phyloP scores from a whole-genome alignment of 1,140 invertebrate genomes.

The Ceratoteleas bidentatus region DNA sequence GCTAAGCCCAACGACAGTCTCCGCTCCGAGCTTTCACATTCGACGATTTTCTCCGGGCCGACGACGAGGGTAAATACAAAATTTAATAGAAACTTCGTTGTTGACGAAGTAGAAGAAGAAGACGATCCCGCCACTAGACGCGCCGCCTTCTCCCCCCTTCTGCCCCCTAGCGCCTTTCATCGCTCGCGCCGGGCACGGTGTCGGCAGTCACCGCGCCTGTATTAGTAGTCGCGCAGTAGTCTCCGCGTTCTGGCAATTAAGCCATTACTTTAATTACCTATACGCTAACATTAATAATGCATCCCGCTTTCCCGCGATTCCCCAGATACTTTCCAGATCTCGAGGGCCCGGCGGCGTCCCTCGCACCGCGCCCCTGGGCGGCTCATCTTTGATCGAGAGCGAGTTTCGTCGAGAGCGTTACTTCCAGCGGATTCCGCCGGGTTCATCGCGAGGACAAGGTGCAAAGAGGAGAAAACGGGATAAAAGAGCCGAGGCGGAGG shows the following conservation, averaged over 20 bases:
- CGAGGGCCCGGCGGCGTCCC: no score
- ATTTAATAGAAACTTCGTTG: conserved; percentile 76
- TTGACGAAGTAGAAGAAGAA: conserved; percentile 70
- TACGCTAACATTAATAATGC: conserved; percentile 73
- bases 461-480: conserved; percentile 61
- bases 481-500: conserved; percentile 62
- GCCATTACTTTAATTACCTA: conserved; percentile 74
- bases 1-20: conserved; percentile 50
- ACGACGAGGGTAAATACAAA: conserved; percentile 72
- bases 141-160: no score
- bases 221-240: conserved; percentile 61
- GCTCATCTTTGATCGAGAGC: conserved; percentile 63
- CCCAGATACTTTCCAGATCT: no score
- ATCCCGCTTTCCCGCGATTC: conserved; percentile 70
- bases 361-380: no score
- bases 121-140: conserved; percentile 54
- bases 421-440: conserved; percentile 37
- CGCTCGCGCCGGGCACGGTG: conserved; percentile 33
- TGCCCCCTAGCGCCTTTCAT: conserved; percentile 49
- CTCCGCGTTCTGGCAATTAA: conserved; percentile 70
- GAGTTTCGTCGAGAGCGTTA: conserved; percentile 45
- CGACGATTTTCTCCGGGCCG: conserved; percentile 67
- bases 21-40: conserved; percentile 57
- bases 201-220: conserved; percentile 54
- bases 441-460: conserved; percentile 46